Conservation (phyloP, 2,113 vertebrate species). For the Crotalus horridus region DNA sequence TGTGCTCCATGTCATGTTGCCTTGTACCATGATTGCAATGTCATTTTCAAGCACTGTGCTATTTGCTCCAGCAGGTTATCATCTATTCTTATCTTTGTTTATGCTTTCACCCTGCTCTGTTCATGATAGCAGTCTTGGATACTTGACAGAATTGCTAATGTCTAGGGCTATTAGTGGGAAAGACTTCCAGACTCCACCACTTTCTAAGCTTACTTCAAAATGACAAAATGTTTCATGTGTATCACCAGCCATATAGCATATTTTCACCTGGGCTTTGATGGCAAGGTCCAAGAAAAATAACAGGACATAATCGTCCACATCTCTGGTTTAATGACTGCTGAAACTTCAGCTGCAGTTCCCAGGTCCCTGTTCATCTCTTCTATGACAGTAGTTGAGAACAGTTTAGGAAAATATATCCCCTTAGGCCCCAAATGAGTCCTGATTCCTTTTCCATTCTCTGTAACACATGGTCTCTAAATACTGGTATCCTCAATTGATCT, state of each 20-base stretch:
- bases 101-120: conserved; percentile 5
- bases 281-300: not conserved
- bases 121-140: conserved; percentile 14
- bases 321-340: not conserved
- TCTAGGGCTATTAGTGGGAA: not conserved
- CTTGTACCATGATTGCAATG: not conserved
- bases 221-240: not conserved
- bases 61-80: conserved; percentile 3
- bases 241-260: not conserved
- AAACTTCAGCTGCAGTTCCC: not conserved
- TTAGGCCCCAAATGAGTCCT: not conserved
- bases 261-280: not conserved
- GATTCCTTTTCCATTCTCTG: not conserved
- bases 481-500: not conserved
- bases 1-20: not conserved
- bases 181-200: not conserved
- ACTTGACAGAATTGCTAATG: conserved; percentile 1
- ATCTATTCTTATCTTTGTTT: conserved; percentile 26
- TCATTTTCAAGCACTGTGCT: conserved; percentile 32
- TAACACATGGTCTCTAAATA: not conserved
- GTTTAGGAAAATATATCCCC: not conserved
- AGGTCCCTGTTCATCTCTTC: not conserved
- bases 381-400: not conserved
- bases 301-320: not conserved
- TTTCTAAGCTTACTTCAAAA: conserved; percentile 1